Evolutionary conservation across 1,140 invertebrate species (phyloP), one percentile per base, ranked within the genome.

Genomic region (Drosophila navojoa): DNA sequence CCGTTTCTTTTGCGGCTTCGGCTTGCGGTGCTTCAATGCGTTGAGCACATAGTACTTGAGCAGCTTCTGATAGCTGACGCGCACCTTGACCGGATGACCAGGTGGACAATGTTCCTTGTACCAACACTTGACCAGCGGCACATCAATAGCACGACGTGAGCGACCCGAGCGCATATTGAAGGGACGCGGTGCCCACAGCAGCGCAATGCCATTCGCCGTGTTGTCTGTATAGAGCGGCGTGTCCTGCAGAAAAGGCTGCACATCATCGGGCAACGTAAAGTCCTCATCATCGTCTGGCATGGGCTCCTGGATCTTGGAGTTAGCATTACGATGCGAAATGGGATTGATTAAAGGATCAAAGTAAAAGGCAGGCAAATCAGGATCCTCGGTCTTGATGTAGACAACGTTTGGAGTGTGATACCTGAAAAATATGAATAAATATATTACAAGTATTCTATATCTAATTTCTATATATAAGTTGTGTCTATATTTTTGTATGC

Each of bases 261-360:
- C 96, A 79, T 96, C 95, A 81, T 98, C 97, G 0, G 98, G 96
- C 3, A 99, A 92, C 45, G 97, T 94, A 93, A 98, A 99, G 63
- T 99, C 98, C 92, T 98, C 97, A 82, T 98, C 97, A 81, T 99
- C 98, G 58, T 99, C 98, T 3, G 97, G 96, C 53, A 97, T 90
- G 2, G 96, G 96, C 90, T 98, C 97, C 32, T 95, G 90, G 10
- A 95, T 95, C 93, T 97, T 72, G 3, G 92, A 67, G 45, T 85
- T 90, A 1, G 97, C 95, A 93, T 98, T 97, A 80, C 98, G 94
- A 93, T 99, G 98, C 9, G 98, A 98, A 80, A 99, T 99, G 4
- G 99, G 98, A 93, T 99, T 99, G 71, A 99, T 99, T 5, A 99
- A 93, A 0, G 99, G 99, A 94, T 99, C 99, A 94, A 99, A 99